These are phyloP conservation scores for Myrmophylax atrothorax DNA, from an alignment of 2,113 vertebrate species.

Conservation along the genomic window DNA sequence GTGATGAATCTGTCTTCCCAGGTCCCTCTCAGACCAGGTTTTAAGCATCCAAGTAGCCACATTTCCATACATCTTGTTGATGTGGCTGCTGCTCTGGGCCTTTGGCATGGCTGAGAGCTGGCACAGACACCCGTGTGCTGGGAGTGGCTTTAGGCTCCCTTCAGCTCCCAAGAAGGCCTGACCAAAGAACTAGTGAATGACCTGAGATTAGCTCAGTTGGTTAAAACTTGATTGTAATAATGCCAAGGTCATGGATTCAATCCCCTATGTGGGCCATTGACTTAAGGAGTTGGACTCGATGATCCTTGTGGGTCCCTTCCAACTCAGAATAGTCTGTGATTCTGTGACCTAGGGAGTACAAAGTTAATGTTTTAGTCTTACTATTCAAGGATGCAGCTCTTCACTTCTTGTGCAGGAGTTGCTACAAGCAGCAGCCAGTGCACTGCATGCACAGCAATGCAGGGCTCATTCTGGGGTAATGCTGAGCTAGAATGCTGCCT, in stretches of 20 bases:
- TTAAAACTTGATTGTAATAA: too few relatives aligned
- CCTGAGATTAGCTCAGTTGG: too few relatives aligned
- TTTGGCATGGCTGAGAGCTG: neutral
- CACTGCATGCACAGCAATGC: rapidly evolving
- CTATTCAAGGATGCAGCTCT: neutral
- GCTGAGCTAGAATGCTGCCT: neutral
- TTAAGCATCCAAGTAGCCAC: neutral
- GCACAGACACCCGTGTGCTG: neutral
- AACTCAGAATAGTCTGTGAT: too few relatives aligned
- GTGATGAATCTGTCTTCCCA: neutral
- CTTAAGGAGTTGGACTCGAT: too few relatives aligned
- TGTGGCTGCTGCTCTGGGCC: neutral
- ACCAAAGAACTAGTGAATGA: neutral
- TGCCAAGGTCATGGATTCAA: too few relatives aligned
- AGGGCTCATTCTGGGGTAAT: neutral
- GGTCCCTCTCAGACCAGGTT: neutral
- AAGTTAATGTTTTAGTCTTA: neutral
- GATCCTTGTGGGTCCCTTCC: too few relatives aligned
- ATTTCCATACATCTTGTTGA: neutral
- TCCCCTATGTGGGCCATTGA: too few relatives aligned
- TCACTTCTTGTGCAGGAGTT: neutral
- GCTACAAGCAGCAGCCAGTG: neutral
- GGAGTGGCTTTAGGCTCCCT: neutral
- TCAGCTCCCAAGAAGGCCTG: neutral
- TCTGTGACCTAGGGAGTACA: neutral